Percentiles rank a stretch among this genome's conserved stretches.
Evolutionary conservation across 2,888 invertebrate genomes (phyloP).

Genomic region (Rhodophaea formosa): DNA sequence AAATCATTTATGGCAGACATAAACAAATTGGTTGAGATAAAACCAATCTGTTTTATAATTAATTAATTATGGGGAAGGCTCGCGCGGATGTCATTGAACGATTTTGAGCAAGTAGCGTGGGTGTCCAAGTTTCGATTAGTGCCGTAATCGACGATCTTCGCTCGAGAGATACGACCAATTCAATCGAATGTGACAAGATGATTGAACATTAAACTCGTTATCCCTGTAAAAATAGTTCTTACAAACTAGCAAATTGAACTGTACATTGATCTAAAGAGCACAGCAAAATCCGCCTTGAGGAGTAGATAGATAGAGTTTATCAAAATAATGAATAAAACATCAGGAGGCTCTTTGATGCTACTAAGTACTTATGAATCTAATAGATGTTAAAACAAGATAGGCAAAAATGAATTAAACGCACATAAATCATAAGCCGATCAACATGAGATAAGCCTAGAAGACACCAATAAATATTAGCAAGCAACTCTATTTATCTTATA

Average conservation of each 20-base stretch:
- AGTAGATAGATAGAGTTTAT: neutral
- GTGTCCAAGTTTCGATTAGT: neutral
- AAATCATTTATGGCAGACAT: slow-evolving; percentile 12
- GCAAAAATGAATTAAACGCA: slow-evolving; percentile 1
- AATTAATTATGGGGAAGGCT: slow-evolving; percentile 12
- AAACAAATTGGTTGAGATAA: slow-evolving; percentile 16
- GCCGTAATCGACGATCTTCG: neutral
- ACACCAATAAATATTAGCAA: neutral
- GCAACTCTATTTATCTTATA: neutral
- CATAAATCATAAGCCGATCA: neutral
- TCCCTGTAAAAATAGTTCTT: neutral
- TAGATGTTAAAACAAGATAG: slow-evolving; percentile 1
- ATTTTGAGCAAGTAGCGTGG: slow-evolving; percentile 3
- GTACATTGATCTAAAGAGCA: neutral
- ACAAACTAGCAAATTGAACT: neutral
- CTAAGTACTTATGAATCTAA: slow-evolving; percentile 1
- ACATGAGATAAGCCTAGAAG: neutral
- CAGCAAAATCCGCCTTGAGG: neutral
- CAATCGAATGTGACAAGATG: slow-evolving; percentile 2
- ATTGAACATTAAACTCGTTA: neutral
- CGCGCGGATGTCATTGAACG: slow-evolving; percentile 8
- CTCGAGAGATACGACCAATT: neutral
- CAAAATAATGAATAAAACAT: slow-evolving; percentile 7
- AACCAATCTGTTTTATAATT: slow-evolving; percentile 12
- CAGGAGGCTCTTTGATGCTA: neutral